Evolutionary conservation across 2,113 vertebrate species (phyloP).

Genomic region (Cyanoramphus novaezelandiae): DNA sequence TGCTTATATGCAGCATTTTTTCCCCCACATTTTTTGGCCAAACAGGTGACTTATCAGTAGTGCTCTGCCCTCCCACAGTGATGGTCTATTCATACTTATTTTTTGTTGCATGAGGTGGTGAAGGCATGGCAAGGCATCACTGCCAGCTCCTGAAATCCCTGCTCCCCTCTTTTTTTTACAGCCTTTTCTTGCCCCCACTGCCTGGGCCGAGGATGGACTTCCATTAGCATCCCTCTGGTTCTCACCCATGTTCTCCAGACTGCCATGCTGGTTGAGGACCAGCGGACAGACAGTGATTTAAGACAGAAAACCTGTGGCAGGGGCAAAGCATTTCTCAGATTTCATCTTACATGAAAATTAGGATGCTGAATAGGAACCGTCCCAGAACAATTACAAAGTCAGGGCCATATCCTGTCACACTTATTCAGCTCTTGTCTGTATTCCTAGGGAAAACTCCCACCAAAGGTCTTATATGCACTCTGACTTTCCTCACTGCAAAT

Average conservation of each 20-base stretch:
- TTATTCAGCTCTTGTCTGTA: not conserved
- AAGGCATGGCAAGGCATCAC: not conserved
- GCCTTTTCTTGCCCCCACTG: not conserved
- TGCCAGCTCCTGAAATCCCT: not conserved
- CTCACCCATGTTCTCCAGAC: not conserved
- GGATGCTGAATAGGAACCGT: not conserved
- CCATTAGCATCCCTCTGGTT: not conserved
- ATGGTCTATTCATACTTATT: not conserved
- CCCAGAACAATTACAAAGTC: not conserved
- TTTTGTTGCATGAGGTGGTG: not conserved
- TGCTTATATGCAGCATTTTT: accelerated
- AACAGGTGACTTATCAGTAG: not conserved
- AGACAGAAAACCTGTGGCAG: not conserved
- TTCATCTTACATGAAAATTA: not conserved
- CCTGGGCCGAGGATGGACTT: not conserved
- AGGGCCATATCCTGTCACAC: not conserved
- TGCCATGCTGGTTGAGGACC: no score
- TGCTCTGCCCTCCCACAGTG: not conserved
- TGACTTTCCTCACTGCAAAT: accelerated
- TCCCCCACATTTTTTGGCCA: not conserved
- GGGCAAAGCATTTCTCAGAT: not conserved
- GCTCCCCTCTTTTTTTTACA: not conserved
- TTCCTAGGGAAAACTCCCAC: not conserved
- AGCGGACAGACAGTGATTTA: not conserved
- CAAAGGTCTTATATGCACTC: not conserved